Conservation (phyloP, 2,797 vertebrate genomes). For the Petrocephalus sullivani region DNA sequence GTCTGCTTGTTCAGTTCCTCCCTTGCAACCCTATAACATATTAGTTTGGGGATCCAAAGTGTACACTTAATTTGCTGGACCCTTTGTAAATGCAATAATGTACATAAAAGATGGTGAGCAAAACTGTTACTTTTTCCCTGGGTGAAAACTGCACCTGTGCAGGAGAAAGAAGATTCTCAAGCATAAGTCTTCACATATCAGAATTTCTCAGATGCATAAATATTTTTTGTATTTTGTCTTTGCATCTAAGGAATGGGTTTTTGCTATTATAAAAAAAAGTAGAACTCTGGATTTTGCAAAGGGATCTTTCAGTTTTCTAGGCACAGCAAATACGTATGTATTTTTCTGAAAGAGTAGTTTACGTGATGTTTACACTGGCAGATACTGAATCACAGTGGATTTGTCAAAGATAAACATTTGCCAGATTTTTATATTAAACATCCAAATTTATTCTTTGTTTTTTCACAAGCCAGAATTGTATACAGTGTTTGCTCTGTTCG, state of each 20-base stretch:
- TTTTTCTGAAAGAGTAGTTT: not conserved
- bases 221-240: not conserved
- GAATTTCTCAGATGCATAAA: not conserved
- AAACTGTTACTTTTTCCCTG: not conserved
- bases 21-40: not conserved
- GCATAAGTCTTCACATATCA: not conserved
- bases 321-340: not conserved
- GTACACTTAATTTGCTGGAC: not conserved
- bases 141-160: not conserved
- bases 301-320: not conserved
- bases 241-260: not conserved
- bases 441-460: not conserved
- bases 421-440: not conserved
- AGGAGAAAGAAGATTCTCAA: not conserved
- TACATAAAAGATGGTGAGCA: not conserved
- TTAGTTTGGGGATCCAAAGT: not conserved
- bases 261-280: not conserved
- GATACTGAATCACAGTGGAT: not conserved
- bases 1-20: not conserved
- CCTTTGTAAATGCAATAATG: not conserved
- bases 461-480: not conserved
- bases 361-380: not conserved
- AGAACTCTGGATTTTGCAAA: not conserved
- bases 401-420: not conserved
- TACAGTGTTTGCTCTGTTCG: not conserved